Conservation (phyloP, 2,888 invertebrate species). For the Harmothoe impar region DNA sequence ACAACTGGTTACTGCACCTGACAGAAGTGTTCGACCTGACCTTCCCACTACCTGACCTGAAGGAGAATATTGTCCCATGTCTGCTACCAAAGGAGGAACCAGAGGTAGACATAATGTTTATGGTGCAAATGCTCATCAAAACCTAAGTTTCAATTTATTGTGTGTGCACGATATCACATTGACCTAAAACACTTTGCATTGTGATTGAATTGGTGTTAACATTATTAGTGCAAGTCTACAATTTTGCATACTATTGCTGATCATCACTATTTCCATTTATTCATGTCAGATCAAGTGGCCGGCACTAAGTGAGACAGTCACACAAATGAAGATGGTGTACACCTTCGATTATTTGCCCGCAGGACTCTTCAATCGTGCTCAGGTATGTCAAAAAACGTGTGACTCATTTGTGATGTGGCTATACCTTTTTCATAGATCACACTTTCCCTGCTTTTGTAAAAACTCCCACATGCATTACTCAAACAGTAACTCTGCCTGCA, state of each 20-base stretch:
- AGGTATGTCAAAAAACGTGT: slow-evolving; percentile 74
- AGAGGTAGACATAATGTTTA: slow-evolving; percentile 69
- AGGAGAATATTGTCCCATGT: slow-evolving; percentile 81
- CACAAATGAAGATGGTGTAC: slow-evolving; percentile 78
- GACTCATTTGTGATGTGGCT: background rate
- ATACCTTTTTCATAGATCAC: background rate
- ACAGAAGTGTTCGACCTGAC: slow-evolving; percentile 83
- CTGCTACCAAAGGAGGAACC: slow-evolving; percentile 78
- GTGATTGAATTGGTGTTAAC: background rate
- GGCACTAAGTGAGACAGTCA: slow-evolving; percentile 67
- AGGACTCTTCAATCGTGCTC: slow-evolving; percentile 83
- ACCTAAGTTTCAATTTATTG: background rate
- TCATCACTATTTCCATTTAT: background rate
- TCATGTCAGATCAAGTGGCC: slow-evolving; percentile 78
- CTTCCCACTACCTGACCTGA: slow-evolving; percentile 76
- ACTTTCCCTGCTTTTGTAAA: background rate
- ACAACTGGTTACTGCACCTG: slow-evolving; percentile 80
- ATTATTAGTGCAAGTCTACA: too few species aligned
- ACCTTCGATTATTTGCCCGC: slow-evolving; percentile 82
- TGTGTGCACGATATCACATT: background rate
- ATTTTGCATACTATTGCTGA: too few species aligned
- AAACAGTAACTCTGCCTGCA: too few species aligned
- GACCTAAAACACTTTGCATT: background rate
- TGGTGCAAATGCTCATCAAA: background rate
- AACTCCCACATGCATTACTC: too few species aligned